These are phyloP conservation scores for Lophotriccus pileatus DNA, from an alignment of 2,797 vertebrate species.

Conservation along the genomic window DNA sequence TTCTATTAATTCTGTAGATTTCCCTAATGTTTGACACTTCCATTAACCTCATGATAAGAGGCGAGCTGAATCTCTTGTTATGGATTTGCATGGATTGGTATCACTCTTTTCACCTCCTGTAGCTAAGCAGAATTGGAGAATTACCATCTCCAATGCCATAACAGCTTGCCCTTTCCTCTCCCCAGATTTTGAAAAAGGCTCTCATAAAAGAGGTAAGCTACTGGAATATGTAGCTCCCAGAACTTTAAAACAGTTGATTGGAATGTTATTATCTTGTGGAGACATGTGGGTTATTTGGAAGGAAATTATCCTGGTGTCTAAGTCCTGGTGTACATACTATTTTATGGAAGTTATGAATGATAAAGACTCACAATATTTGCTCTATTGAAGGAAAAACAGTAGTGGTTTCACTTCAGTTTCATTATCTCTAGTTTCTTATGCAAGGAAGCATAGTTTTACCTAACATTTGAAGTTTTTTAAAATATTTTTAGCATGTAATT, in stretches of 20 bases:
- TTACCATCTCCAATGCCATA: neutral
- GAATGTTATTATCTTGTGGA: neutral
- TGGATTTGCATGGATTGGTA: neutral
- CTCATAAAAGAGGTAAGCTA: neutral
- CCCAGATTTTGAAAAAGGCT: neutral
- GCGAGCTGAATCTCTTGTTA: neutral
- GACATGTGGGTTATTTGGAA: neutral
- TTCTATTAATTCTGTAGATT: neutral
- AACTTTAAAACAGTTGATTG: neutral
- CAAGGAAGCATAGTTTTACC: neutral
- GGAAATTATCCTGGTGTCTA: neutral
- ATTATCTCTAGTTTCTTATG: neutral
- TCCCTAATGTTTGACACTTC: neutral
- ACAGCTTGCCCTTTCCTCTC: neutral
- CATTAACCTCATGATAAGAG: neutral
- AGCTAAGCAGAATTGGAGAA: neutral
- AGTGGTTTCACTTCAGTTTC: neutral
- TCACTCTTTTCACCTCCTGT: neutral
- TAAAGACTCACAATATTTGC: neutral
- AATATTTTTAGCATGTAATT: neutral
- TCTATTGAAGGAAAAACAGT: neutral
- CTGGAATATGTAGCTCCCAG: neutral
- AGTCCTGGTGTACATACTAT: neutral
- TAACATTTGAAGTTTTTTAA: neutral
- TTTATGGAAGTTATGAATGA: neutral